phyloP scores from a whole-genome alignment of 2,113 vertebrate species.

The Paramisgurnus dabryanus region DNA sequence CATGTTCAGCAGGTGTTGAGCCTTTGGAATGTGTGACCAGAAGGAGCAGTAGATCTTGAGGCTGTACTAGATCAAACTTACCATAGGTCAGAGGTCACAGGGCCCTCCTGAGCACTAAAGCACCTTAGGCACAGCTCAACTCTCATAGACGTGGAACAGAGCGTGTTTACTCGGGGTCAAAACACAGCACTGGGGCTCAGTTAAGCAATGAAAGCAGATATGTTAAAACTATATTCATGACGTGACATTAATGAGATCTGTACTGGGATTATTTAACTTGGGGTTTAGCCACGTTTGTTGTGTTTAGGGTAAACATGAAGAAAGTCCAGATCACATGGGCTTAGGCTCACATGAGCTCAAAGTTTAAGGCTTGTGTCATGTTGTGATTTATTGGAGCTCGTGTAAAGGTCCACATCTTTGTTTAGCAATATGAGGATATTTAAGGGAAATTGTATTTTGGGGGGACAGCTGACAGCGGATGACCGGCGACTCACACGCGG shows the following conservation, averaged over 20 bases:
- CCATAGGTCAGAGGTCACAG: slow-evolving; percentile 50
- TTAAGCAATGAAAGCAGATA: slow-evolving; percentile 1
- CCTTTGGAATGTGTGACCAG: slow-evolving; percentile 48
- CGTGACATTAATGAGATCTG: not conserved
- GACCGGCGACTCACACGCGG: slow-evolving; percentile 44
- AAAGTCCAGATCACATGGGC: not conserved
- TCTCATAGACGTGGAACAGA: slow-evolving; percentile 6
- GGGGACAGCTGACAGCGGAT: slow-evolving; percentile 46
- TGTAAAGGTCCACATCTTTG: slow-evolving; percentile 62
- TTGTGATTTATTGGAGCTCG: slow-evolving; percentile 63
- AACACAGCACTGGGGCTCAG: slow-evolving; percentile 4
- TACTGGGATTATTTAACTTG: not conserved
- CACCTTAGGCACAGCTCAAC: slow-evolving; percentile 45
- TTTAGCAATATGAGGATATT: slow-evolving; percentile 66
- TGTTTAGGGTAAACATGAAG: slow-evolving; percentile 21
- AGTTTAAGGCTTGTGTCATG: slow-evolving; percentile 53
- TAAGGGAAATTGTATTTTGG: slow-evolving; percentile 52
- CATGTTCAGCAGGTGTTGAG: slow-evolving; percentile 33
- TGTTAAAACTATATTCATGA: not conserved
- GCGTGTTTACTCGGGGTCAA: slow-evolving; percentile 29
- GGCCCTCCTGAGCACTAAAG: slow-evolving; percentile 36
- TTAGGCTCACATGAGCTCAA: not conserved
- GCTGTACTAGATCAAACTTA: slow-evolving; percentile 39
- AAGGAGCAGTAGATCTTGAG: slow-evolving; percentile 31
- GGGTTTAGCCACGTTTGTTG: not conserved